Conservation (phyloP, 1,140 invertebrate species). For the Danaus melanippus region DNA sequence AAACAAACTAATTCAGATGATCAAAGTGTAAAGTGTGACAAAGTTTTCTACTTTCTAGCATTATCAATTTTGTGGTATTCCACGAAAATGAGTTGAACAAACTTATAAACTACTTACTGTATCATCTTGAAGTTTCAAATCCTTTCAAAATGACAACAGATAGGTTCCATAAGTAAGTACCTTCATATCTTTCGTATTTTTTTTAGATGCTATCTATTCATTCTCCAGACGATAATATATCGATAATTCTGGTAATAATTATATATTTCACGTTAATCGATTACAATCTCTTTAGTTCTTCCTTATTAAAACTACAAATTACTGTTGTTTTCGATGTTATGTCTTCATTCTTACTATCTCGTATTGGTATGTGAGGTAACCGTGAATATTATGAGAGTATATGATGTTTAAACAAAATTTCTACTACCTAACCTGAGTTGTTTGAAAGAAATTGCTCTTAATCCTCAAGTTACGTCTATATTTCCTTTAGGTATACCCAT, state of each 20-base stretch:
- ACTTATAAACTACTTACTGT: conserved; percentile 23
- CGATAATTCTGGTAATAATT: conserved; percentile 13
- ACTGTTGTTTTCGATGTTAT: too few species aligned
- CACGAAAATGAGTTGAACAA: conserved; percentile 58
- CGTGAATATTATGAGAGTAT: too few species aligned
- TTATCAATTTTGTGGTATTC: conserved; percentile 50
- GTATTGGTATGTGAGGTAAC: too few species aligned
- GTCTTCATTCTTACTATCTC: too few species aligned
- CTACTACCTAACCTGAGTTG: too few species aligned
- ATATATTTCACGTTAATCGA: background rate
- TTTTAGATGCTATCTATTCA: conserved; percentile 19
- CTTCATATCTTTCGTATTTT: conserved; percentile 22
- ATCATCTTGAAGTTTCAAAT: conserved; percentile 11
- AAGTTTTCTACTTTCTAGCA: conserved; percentile 49
- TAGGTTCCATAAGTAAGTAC: conserved; percentile 64
- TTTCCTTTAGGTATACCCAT: too few species aligned
- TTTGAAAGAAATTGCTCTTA: too few species aligned
- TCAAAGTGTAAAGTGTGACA: conserved; percentile 51
- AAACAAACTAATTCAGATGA: conserved; percentile 23
- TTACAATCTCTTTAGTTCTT: too few species aligned
- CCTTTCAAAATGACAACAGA: conserved; percentile 55
- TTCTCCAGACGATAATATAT: conserved; percentile 22
- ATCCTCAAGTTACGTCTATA: too few species aligned
- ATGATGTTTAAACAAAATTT: too few species aligned
- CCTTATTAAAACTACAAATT: too few species aligned